These are phyloP conservation scores for Gouania willdenowi DNA, from an alignment of 2,797 vertebrate species.

Conservation along the genomic window DNA sequence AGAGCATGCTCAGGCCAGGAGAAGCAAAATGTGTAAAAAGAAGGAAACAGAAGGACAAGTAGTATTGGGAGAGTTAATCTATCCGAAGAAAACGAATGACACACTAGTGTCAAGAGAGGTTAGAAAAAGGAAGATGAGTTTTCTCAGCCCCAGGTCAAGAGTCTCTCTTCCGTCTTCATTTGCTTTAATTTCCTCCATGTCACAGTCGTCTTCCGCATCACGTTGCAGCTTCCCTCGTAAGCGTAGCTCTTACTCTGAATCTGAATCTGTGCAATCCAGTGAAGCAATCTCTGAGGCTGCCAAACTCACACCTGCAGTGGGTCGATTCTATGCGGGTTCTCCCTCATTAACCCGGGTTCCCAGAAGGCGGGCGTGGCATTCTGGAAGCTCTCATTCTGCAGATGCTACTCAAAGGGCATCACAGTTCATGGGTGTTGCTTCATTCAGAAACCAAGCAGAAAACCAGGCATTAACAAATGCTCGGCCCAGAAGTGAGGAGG, in stretches of 20 bases:
- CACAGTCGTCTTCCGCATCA: conserved; percentile 2
- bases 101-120: conserved; percentile 7
- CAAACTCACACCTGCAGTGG: background rate
- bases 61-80: background rate
- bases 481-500: conserved; percentile 70
- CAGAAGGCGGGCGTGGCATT: conserved; percentile 70
- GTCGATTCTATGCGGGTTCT: background rate
- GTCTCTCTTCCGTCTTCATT: conserved; percentile 29
- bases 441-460: conserved; percentile 7
- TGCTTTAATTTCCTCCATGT: conserved; percentile 8
- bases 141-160: conserved; percentile 12
- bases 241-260: conserved; percentile 62
- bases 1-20: conserved; percentile 49
- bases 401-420: conserved; percentile 54
- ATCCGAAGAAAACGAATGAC: conserved; percentile 13
- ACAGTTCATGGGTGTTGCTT: conserved; percentile 11
- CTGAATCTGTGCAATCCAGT: conserved; percentile 37
- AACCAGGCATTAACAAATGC: background rate
- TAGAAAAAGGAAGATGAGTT: conserved; percentile 22
- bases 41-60: conserved; percentile 12
- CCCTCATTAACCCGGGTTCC: conserved; percentile 10
- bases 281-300: background rate
- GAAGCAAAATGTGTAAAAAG: conserved; percentile 26
- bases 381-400: conserved; percentile 72
- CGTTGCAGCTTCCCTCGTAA: conserved; percentile 15